A percentile compares a stretch with the other conserved stretches of the same genome.
Evolutionary conservation across 2,113 vertebrate genomes (phyloP).

Genomic region (Carettochelys insculpta): DNA sequence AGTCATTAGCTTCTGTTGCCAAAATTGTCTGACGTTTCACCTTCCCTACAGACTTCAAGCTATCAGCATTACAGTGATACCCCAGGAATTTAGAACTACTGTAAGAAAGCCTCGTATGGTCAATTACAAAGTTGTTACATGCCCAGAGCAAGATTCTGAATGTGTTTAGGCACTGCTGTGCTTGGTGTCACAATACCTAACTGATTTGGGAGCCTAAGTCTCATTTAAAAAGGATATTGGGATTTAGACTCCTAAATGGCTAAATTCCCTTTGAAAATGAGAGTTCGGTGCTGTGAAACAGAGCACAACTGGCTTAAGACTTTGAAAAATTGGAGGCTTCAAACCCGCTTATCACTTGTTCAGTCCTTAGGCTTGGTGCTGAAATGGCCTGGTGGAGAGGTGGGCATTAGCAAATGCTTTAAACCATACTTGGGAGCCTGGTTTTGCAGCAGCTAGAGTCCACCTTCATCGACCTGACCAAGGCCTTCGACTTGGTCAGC

Average conservation of each 20-base stretch:
- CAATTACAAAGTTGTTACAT: neutral
- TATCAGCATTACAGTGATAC: neutral
- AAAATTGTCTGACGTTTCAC: neutral
- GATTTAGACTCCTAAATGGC: neutral
- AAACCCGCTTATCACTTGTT: neutral
- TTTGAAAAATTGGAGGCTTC: neutral
- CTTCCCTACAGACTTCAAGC: neutral
- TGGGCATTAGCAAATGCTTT: neutral
- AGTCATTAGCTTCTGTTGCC: neutral
- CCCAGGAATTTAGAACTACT: neutral
- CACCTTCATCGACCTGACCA: no score
- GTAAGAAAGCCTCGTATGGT: neutral
- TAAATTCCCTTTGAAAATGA: no score
- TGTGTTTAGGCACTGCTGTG: neutral
- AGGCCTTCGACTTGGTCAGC: no score
- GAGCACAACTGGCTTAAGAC: neutral
- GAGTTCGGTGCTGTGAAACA: neutral
- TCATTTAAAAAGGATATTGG: neutral
- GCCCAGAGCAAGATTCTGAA: neutral
- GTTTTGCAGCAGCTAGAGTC: neutral
- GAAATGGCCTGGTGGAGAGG: neutral
- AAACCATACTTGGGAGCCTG: neutral
- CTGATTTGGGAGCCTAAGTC: no score
- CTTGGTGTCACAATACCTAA: no score
- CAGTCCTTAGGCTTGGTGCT: neutral